Evolutionary conservation across 1,140 invertebrate species (phyloP).

Genomic region (Tetramorium parvispinum): DNA sequence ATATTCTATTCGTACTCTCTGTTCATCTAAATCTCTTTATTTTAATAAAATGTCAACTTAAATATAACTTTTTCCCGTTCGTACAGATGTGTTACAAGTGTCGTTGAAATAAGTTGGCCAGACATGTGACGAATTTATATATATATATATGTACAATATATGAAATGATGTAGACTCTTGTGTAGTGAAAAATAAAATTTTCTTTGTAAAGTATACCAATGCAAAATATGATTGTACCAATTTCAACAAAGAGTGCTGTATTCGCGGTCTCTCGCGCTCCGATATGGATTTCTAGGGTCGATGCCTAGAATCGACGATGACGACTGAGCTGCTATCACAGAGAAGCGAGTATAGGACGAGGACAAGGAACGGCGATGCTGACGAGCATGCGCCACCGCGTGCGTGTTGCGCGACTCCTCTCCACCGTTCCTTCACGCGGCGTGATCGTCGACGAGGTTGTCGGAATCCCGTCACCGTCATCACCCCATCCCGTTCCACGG

Average conservation of each 20-base stretch:
- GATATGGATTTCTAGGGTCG: slow-evolving; percentile 63
- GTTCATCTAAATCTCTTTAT: not conserved
- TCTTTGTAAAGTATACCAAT: not conserved
- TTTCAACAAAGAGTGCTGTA: not conserved
- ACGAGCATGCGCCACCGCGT: slow-evolving; percentile 68
- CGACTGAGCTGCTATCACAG: slow-evolving; percentile 29
- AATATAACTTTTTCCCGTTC: too few relatives aligned
- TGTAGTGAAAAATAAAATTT: too few relatives aligned
- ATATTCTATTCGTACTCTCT: not conserved
- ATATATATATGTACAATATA: too few relatives aligned
- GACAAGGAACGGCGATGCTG: slow-evolving; percentile 14
- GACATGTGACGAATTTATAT: not conserved
- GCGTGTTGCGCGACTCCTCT: not conserved
- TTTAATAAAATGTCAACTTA: not conserved
- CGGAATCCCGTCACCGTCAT: not conserved
- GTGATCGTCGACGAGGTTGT: not conserved
- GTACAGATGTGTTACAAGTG: too few relatives aligned
- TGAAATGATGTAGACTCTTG: too few relatives aligned
- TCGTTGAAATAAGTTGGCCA: too few relatives aligned
- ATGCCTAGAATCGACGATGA: slow-evolving; percentile 49
- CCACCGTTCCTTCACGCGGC: not conserved
- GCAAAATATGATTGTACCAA: slow-evolving; percentile 13
- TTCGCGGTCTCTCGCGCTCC: not conserved
- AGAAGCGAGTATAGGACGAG: slow-evolving; percentile 39
- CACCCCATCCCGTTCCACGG: too few relatives aligned